These are phyloP conservation scores for Psilopsiagon aurifrons DNA, from an alignment of 2,113 vertebrate genomes.

Conservation along the genomic window DNA sequence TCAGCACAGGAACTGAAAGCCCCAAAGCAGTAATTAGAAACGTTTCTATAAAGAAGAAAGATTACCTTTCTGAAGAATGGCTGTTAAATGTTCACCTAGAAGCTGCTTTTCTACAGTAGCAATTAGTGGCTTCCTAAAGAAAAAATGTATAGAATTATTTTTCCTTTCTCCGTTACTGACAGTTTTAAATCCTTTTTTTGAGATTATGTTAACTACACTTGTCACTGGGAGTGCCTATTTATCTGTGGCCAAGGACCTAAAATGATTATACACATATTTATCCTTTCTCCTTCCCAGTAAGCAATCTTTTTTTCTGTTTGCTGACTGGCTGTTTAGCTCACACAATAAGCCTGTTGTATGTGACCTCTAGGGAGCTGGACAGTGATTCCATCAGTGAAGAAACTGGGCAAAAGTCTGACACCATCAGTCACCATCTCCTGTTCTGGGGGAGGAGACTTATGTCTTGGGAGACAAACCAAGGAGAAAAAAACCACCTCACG, in stretches of 20 bases:
- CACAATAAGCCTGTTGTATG: not conserved
- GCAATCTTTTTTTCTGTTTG: not conserved
- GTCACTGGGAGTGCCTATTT: not conserved
- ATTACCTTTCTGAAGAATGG: slow-evolving; percentile 97
- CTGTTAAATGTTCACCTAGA: slow-evolving; percentile 96
- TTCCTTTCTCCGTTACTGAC: slow-evolving; percentile 36
- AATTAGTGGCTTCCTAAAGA: slow-evolving; percentile 93
- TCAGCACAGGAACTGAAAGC: slow-evolving; percentile 37
- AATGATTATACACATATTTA: not conserved
- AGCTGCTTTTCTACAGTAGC: slow-evolving; percentile 97
- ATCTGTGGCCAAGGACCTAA: not conserved
- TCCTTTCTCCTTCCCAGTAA: not conserved
- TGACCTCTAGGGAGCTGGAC: not conserved
- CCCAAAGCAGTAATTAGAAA: slow-evolving; percentile 24
- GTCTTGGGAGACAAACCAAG: not conserved
- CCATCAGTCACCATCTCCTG: not conserved
- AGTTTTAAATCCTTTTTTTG: slow-evolving; percentile 26
- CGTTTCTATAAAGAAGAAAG: slow-evolving; percentile 30
- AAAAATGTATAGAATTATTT: slow-evolving; percentile 70
- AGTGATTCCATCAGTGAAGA: not conserved
- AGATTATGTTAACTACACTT: not conserved
- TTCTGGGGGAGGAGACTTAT: not conserved
- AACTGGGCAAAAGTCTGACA: not conserved
- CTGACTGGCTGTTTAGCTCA: not conserved
- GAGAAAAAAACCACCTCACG: not conserved